Evolutionary conservation across 2,888 invertebrate species (phyloP).

Genomic region (Platerodrilus igneus): DNA sequence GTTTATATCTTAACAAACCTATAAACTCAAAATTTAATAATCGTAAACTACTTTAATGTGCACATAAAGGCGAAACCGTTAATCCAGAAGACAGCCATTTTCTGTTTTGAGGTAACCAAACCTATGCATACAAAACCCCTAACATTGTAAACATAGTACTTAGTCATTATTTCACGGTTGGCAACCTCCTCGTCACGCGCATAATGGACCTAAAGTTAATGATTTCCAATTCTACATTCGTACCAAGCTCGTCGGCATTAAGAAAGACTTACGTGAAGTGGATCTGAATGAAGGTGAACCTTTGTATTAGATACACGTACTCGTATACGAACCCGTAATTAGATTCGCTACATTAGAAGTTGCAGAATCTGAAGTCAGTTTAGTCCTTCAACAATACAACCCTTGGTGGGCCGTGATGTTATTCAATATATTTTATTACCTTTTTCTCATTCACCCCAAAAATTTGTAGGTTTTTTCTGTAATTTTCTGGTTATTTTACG

Average conservation of each 20-base stretch:
- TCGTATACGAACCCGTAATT: constrained; percentile 39
- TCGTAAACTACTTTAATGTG: constrained; percentile 12
- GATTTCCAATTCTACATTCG: constrained; percentile 19
- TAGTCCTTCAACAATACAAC: constrained; percentile 22
- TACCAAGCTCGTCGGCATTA: constrained; percentile 15
- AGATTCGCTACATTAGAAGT: constrained; percentile 39
- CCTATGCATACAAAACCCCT: constrained; percentile 12
- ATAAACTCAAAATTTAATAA: constrained; percentile 16
- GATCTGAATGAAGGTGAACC: constrained; percentile 27
- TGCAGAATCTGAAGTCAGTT: constrained; percentile 32
- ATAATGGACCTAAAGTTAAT: constrained; percentile 25
- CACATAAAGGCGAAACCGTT: constrained; percentile 13
- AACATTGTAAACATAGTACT: constrained; percentile 24
- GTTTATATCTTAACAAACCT: too few species aligned
- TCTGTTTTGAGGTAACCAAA: constrained; percentile 9
- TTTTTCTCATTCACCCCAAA: constrained; percentile 39
- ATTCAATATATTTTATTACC: constrained; percentile 40
- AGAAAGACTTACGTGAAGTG: constrained; percentile 30
- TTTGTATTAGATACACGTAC: constrained; percentile 38
- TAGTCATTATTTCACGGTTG: constrained; percentile 27
- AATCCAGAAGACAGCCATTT: constrained; percentile 9
- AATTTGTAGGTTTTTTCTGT: constrained; percentile 32
- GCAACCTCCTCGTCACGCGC: constrained; percentile 24
- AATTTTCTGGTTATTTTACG: constrained; percentile 47
- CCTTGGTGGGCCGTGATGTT: constrained; percentile 33